phyloP scores from a whole-genome alignment of 2,113 vertebrate species.

The Rhombomys opimus region DNA sequence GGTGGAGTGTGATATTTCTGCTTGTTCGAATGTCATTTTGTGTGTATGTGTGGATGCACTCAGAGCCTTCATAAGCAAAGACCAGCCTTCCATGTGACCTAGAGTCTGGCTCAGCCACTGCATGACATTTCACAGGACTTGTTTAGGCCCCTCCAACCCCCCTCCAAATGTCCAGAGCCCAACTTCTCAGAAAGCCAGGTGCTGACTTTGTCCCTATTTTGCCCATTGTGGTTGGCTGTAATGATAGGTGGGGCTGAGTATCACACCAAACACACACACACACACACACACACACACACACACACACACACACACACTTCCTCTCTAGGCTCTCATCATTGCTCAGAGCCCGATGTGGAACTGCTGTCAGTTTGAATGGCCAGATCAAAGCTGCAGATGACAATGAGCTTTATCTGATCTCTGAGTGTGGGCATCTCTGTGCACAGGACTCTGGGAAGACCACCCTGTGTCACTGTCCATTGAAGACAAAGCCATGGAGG shows the following conservation, averaged over 20 bases:
- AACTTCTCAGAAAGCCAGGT: neutral
- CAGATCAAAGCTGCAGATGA: neutral
- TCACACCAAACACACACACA: neutral
- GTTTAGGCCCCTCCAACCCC: neutral
- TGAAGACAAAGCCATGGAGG: rapidly evolving
- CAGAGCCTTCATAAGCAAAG: neutral
- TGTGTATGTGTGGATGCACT: neutral
- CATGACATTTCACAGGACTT: rapidly evolving
- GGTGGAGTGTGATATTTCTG: neutral
- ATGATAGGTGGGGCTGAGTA: neutral
- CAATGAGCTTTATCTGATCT: rapidly evolving
- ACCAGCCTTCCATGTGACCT: neutral
- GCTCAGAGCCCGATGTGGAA: neutral
- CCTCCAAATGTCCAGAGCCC: neutral
- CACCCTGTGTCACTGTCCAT: rapidly evolving
- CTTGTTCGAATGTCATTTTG: neutral
- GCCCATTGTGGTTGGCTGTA: neutral
- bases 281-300: neutral
- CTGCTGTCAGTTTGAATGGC: neutral
- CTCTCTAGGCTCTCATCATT: neutral
- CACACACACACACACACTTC: neutral
- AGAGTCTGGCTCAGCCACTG: neutral
- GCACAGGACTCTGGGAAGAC: neutral
- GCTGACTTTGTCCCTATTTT: neutral
- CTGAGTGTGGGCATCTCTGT: neutral